These are phyloP conservation scores for Aplysina aerophoba DNA, from an alignment of 37 sponge, comb jelly and placozoan species.

Conservation along the genomic window DNA sequence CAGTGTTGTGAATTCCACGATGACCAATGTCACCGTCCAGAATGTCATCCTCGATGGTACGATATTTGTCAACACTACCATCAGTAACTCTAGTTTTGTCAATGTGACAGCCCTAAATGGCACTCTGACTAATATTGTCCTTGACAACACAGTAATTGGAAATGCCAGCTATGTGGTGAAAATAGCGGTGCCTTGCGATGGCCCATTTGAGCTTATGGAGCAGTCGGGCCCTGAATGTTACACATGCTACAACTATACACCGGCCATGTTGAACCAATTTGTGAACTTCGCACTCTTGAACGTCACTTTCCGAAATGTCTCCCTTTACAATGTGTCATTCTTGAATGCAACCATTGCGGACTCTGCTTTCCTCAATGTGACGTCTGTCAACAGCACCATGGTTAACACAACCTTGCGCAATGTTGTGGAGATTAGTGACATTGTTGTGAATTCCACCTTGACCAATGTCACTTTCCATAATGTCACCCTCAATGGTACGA, in stretches of 20 bases:
- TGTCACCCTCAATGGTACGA: neutral
- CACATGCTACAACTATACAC: slow-evolving; percentile 26
- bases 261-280: neutral
- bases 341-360: slow-evolving; percentile 15
- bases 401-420: neutral
- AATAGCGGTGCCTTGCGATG: neutral
- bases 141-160: neutral
- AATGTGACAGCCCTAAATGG: neutral
- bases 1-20: neutral
- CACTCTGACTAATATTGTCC: neutral
- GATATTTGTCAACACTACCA: neutral
- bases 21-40: neutral
- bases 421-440: neutral
- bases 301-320: slow-evolving; percentile 19
- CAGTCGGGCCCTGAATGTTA: neutral
- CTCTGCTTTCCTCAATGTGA: slow-evolving; percentile 15
- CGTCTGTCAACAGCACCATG: neutral
- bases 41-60: neutral
- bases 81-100: neutral
- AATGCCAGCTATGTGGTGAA: neutral
- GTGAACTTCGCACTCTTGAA: slow-evolving; percentile 12
- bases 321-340: slow-evolving; percentile 14
- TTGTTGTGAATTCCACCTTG: neutral
- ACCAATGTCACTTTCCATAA: neutral
- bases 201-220: neutral